These are phyloP conservation scores for Puffinus mauretanicus DNA, from an alignment of 2,113 vertebrate species.

Conservation along the genomic window DNA sequence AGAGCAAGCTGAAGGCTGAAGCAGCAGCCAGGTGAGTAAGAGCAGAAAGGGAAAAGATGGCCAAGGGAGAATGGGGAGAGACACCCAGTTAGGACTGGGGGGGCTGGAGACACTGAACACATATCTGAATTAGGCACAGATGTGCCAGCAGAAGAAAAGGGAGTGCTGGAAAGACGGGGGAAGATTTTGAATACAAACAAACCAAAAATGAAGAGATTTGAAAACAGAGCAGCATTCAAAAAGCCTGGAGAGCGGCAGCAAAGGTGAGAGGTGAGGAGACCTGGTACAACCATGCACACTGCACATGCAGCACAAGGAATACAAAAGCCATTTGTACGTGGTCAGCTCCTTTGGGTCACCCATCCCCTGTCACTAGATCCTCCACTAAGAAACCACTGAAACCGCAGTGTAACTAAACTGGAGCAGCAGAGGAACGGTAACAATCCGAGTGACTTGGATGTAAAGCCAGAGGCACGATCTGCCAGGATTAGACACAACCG, in stretches of 20 bases:
- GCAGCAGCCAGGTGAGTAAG: not conserved
- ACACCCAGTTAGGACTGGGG: not conserved
- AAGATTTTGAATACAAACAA: not conserved
- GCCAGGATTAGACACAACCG: not conserved
- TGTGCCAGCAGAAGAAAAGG: not conserved
- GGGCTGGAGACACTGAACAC: not conserved
- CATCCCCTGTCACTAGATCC: not conserved
- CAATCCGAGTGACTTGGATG: accelerated
- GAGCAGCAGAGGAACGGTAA: not conserved
- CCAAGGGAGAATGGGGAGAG: not conserved
- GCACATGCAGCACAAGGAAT: not conserved
- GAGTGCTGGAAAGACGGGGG: not conserved
- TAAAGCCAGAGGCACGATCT: not conserved
- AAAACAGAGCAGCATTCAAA: not conserved
- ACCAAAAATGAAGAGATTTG: not conserved
- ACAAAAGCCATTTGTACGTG: not conserved
- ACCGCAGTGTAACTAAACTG: not conserved
- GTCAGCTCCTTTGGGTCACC: not conserved
- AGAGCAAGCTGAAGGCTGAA: not conserved
- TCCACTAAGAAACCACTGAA: not conserved
- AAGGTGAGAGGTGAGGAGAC: not conserved
- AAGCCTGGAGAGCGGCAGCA: not conserved
- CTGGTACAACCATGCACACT: not conserved
- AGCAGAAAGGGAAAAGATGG: not conserved
- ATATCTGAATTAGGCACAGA: not conserved